Percentiles rank a stretch among this genome's conserved stretches.
These are phyloP conservation scores for Amphiprion percula DNA, from an alignment of 2,113 vertebrate species.

Conservation along the genomic window DNA sequence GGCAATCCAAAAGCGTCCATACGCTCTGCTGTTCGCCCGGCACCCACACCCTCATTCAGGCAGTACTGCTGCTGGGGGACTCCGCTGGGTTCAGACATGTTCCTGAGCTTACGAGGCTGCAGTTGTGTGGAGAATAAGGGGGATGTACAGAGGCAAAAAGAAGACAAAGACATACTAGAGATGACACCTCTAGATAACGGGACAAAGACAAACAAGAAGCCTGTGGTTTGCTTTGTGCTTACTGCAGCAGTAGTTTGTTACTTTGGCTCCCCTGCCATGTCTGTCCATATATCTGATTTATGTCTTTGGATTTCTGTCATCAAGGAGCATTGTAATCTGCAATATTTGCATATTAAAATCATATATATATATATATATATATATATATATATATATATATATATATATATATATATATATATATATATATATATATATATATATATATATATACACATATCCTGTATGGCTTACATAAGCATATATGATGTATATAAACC, in stretches of 20 bases:
- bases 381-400: background rate
- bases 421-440: background rate
- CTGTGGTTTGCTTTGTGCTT: constrained; percentile 40
- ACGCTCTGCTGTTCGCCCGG: constrained; percentile 43
- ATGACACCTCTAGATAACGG: constrained; percentile 41
- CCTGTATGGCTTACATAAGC: background rate
- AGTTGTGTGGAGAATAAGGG: background rate
- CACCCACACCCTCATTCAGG: constrained; percentile 20
- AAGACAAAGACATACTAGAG: constrained; percentile 13
- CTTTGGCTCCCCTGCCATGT: constrained; percentile 31
- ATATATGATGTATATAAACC: background rate
- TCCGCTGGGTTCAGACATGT: background rate
- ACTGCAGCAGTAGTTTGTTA: constrained; percentile 56
- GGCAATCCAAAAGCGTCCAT: constrained; percentile 73
- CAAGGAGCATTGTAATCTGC: constrained; percentile 48
- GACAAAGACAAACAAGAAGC: constrained; percentile 23
- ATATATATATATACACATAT: too few relatives aligned
- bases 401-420: background rate
- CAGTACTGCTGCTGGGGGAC: constrained; percentile 10
- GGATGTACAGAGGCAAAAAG: constrained; percentile 49
- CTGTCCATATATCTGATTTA: constrained; percentile 59
- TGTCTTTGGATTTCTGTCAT: constrained; percentile 52
- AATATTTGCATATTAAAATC: background rate
- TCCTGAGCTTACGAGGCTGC: constrained; percentile 20
- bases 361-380: background rate